phyloP scores from a whole-genome alignment of 2,797 vertebrate genomes.

The Poecilia velifera region DNA sequence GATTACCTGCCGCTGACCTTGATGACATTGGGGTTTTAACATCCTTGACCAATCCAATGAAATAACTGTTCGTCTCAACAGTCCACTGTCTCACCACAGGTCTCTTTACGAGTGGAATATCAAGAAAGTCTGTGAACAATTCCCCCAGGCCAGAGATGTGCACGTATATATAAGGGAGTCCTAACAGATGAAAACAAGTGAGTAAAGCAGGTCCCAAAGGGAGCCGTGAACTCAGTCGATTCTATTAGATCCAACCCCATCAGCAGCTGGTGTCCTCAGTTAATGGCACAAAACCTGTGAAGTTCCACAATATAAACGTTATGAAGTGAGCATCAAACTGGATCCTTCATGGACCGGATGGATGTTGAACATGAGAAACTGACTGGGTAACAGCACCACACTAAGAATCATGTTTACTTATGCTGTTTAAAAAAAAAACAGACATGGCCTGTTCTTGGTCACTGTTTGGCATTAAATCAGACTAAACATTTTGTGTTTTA shows the following conservation, averaged over 20 bases:
- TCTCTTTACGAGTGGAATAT: slow-evolving; percentile 67
- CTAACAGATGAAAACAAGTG: slow-evolving; percentile 70
- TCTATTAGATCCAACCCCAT: slow-evolving; percentile 63
- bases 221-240: slow-evolving; percentile 61
- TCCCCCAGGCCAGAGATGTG: slow-evolving; percentile 38
- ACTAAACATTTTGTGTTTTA: neutral
- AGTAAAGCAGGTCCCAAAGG: slow-evolving; percentile 60
- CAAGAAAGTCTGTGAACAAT: slow-evolving; percentile 52
- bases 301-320: slow-evolving; percentile 46
- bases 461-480: neutral
- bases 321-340: slow-evolving; percentile 56
- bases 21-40: slow-evolving; percentile 54
- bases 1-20: slow-evolving; percentile 56
- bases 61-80: slow-evolving; percentile 47
- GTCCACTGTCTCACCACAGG: slow-evolving; percentile 37
- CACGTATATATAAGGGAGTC: slow-evolving; percentile 66
- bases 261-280: slow-evolving; percentile 39
- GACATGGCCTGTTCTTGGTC: neutral
- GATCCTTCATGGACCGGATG: slow-evolving; percentile 24
- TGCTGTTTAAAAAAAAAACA: neutral
- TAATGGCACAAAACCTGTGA: slow-evolving; percentile 45
- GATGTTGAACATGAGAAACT: slow-evolving; percentile 27
- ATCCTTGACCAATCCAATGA: slow-evolving; percentile 46
- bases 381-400: neutral
- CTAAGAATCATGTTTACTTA: neutral